phyloP scores from a whole-genome alignment of 2,888 invertebrate species.

The Physocephala rufipes region DNA sequence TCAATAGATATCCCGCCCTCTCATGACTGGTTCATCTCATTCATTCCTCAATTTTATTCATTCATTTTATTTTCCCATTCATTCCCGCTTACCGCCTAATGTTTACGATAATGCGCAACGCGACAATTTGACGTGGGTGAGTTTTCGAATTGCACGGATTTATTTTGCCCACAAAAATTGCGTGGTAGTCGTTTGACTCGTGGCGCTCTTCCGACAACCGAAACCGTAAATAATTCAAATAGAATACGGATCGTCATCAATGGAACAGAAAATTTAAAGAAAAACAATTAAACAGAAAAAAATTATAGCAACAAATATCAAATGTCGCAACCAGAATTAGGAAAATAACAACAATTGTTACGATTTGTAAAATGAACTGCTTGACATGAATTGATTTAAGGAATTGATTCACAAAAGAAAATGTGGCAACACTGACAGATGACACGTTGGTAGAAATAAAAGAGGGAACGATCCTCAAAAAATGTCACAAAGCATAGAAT shows the following conservation, averaged over 20 bases:
- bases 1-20: neutral
- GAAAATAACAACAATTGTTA: slow-evolving; percentile 14
- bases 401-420: slow-evolving; percentile 30
- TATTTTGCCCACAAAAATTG: slow-evolving; percentile 16
- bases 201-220: slow-evolving; percentile 2
- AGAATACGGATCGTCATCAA: neutral
- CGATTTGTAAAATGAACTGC: slow-evolving; percentile 16
- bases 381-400: slow-evolving; percentile 29
- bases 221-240: neutral
- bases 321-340: slow-evolving; percentile 1
- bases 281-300: slow-evolving; percentile 9
- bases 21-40: no score
- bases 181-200: slow-evolving; percentile 18
- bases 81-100: neutral
- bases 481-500: slow-evolving; percentile 9
- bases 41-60: no score
- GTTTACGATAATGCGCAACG: neutral
- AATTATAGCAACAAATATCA: slow-evolving; percentile 1
- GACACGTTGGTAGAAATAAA: neutral
- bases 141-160: slow-evolving; percentile 2
- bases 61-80: neutral
- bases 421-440: neutral
- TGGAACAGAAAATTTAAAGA: slow-evolving; percentile 3
- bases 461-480: slow-evolving; percentile 7
- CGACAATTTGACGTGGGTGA: slow-evolving; percentile 21